Base-by-base conservation (phyloP, 2,113 vertebrate genomes). In the Halcyon malimbica region DNA sequence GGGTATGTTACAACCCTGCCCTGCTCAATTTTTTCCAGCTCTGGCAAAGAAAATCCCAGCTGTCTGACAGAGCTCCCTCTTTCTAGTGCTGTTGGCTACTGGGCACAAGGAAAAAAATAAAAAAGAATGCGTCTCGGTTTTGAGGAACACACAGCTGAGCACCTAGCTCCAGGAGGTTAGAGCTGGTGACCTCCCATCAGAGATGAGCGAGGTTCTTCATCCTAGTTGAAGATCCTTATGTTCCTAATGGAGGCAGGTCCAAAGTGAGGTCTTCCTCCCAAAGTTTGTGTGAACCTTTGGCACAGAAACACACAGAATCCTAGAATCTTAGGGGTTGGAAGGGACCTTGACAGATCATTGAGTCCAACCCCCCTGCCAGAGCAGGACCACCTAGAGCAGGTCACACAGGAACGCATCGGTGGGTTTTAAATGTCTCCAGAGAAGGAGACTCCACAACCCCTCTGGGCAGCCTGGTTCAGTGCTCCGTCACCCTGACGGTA, bases 91-190 rank as follows among this genome's bases (percentile, higher is more conserved):
- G 39, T n/a, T 57, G 67, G 50, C 48, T 42, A 2, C 10, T 37
- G 42, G 39, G 16, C 33, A 7, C 3, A 14, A 83, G 64, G 2
- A 37, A 23, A 8, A 24, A 29, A 26, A 25, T 4, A 53, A 14
- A 0, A 18, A 4, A 2, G 50, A 23, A 7, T 25, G 50, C 6
- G 24, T 80, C 15, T 65, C 0, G 0, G 11, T 64, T 81, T 64
- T 69, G 91, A 78, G 89, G 54, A 51, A 46, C 44, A 10, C 21
- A 6, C 16, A 21, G 73, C 24, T 69, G 26, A 77, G 21, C 48
- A 13, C 24, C 11, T 69, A 1, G 0, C 9, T 71, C 75, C 1
- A 1, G 42, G 67, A 75, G 16, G 9, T 78, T 64, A 20, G 17
- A 41, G 54, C 20, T 37, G 24, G 14, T 42, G 39, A 5, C 33